Evolutionary conservation across 2,797 vertebrate genomes (phyloP), one percentile per base, ranked within the genome.

Genomic region (Epinephelus awoara): DNA sequence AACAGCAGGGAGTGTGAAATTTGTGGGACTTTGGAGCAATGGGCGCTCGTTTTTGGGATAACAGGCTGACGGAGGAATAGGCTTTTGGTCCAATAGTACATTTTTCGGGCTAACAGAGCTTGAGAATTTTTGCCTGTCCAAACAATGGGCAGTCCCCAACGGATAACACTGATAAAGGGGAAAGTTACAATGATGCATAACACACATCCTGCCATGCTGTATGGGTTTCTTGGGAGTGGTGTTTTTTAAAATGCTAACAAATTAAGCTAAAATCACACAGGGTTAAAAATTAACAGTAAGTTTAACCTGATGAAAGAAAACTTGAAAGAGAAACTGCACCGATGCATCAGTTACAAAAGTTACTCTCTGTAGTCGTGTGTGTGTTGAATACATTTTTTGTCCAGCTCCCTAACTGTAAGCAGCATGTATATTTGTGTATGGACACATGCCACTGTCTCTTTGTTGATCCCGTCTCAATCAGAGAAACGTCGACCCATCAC

Each of bases 391-490:
- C 34, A 54, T 65, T 72, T 61, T 51, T 64, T 19, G 58, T 79
- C 58, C 61, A 25, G 55, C 67, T 80, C 54, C 52, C 58, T 38
- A 69, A 77, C 21, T 72, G 72, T 67, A 66, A 67, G 63, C 85
- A 71, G 74, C 46, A 13, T 79, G 71, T 77, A 71, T 85, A 68
- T 80, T 67, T 83, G 68, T 76, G 79, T 85, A 74, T 58, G 70
- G 87, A 89, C 88, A 76, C 76, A 89, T 87, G 85, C 80, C 90
- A 82, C 86, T 68, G 79, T 86, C 63, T 86, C 65, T 77, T 76
- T 87, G 89, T 93, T 93, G 89, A 87, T 90, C 72, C 78, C 47
- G 75, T 70, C 83, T 89, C 86, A 92, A 90, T 91, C 88, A 92
- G 87, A 80, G 71, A 86, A 71, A 82, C 91, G 80, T 82, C n/a